Conservation (phyloP, 2,113 vertebrate species). For the Mesitornis unicolor region DNA sequence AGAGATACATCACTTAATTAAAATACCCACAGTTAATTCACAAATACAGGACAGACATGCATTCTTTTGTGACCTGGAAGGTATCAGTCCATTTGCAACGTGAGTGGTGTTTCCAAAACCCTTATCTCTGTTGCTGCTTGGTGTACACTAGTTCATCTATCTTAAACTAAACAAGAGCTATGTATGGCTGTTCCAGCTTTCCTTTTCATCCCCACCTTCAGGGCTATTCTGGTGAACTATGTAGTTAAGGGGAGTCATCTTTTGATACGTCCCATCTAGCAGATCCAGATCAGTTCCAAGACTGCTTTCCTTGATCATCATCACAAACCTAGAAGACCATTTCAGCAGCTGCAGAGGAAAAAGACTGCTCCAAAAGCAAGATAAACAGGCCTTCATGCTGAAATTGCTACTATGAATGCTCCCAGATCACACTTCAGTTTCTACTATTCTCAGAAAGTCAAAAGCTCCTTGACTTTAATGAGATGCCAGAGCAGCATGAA, state of each 20-base stretch:
- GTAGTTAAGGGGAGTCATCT: not conserved
- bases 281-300: not conserved
- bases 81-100: not conserved
- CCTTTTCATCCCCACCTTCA: not conserved
- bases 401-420: not conserved
- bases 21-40: not conserved
- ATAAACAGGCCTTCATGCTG: not conserved
- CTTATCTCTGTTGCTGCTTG: not conserved
- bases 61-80: not conserved
- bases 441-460: not conserved
- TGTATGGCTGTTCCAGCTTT: not conserved
- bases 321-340: not conserved
- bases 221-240: not conserved
- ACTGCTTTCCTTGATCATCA: not conserved
- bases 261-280: not conserved
- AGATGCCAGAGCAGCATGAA: slow-evolving; percentile 9
- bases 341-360: slow-evolving; percentile 17
- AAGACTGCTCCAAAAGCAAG: not conserved
- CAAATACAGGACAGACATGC: not conserved
- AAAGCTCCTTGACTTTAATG: slow-evolving; percentile 5
- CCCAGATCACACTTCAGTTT: not conserved
- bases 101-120: not conserved
- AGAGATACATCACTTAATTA: not conserved
- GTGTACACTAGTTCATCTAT: not conserved
- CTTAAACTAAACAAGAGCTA: not conserved